Evolutionary conservation across 2,888 invertebrate species (phyloP).

Genomic region (Cylindroiulus punctatus): DNA sequence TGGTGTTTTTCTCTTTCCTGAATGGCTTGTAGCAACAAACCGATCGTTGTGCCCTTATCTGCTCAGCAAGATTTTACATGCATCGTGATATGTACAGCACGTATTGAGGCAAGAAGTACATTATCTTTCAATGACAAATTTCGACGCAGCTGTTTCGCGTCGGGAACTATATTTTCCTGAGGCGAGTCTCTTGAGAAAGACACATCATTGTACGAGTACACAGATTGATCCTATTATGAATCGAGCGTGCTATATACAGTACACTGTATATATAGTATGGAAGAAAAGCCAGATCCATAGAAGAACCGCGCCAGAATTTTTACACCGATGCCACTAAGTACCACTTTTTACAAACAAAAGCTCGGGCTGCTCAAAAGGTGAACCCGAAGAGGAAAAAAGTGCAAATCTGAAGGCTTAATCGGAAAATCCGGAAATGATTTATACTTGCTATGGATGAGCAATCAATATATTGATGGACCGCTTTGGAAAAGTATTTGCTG

Average conservation of each 20-base stretch:
- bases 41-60: conserved; percentile 19
- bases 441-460: background rate
- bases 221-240: conserved; percentile 50
- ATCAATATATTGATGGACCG: conserved; percentile 5
- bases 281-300: background rate
- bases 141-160: conserved; percentile 29
- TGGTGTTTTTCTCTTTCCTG: background rate
- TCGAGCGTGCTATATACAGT: background rate
- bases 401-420: conserved; percentile 20
- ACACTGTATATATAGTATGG: background rate
- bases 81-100: conserved; percentile 31
- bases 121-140: conserved; percentile 51
- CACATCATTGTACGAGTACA: conserved; percentile 43
- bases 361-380: conserved; percentile 11
- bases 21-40: background rate
- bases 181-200: conserved; percentile 48
- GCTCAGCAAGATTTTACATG: conserved; percentile 21
- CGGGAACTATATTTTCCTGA: conserved; percentile 31
- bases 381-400: background rate
- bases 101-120: conserved; percentile 34
- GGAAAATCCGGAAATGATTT: conserved; percentile 13
- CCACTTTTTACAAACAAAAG: conserved; percentile 4
- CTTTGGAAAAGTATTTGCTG: background rate
- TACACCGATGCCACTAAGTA: background rate
- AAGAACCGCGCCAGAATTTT: background rate